Conservation (phyloP, 2,113 vertebrate genomes). For the Dasyornis broadbenti region DNA sequence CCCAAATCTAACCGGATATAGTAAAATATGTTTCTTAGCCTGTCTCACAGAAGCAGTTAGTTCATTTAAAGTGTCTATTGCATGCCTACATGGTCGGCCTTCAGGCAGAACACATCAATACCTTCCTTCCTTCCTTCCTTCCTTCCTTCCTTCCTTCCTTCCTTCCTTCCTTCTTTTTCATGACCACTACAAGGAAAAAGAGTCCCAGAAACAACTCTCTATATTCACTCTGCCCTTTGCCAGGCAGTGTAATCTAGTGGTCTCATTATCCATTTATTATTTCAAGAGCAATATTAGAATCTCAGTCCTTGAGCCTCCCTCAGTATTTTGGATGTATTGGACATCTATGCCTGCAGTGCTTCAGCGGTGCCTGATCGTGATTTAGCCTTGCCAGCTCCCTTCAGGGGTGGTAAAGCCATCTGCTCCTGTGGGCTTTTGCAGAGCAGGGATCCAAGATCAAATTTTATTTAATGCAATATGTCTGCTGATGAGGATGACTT, state of each 20-base stretch:
- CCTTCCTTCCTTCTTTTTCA: background rate
- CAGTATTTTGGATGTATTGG: background rate
- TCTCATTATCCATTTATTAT: background rate
- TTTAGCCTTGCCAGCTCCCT: constrained; percentile 39
- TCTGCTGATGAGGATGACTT: constrained; percentile 31
- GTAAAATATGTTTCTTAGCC: too few relatives aligned
- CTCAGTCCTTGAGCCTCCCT: background rate
- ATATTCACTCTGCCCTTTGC: background rate
- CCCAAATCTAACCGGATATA: too few relatives aligned
- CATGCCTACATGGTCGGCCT: too few relatives aligned
- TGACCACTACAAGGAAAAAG: background rate
- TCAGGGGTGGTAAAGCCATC: constrained; percentile 46
- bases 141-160: rapidly evolving
- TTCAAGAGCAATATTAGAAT: background rate
- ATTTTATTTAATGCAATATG: constrained; percentile 45
- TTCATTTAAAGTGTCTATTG: too few relatives aligned
- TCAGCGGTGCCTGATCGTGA: background rate
- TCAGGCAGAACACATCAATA: too few relatives aligned
- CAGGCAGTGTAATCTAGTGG: background rate
- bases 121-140: background rate
- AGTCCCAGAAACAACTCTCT: background rate
- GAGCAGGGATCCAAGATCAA: constrained; percentile 42
- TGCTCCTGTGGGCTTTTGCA: constrained; percentile 45
- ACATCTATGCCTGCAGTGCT: background rate
- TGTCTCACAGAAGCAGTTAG: too few relatives aligned